These are phyloP conservation scores for Megaceryle maxima DNA, from an alignment of 2,113 vertebrate species.

Conservation along the genomic window DNA sequence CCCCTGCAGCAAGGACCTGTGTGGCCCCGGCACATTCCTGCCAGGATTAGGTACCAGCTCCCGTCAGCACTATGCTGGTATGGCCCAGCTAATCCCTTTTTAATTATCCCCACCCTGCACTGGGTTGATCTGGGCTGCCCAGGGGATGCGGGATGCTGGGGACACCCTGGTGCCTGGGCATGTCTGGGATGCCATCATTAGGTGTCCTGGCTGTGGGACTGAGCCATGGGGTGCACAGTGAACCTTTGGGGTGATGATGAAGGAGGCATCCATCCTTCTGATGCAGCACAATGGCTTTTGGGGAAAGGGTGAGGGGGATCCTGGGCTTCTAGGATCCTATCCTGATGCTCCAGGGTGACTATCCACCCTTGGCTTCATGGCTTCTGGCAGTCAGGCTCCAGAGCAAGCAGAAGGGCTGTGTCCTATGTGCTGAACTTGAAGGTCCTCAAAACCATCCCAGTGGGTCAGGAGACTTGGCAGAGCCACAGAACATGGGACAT, in stretches of 20 bases:
- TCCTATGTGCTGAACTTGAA: neutral
- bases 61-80: neutral
- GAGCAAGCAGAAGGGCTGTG: neutral
- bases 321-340: neutral
- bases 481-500: fast-evolving
- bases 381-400: neutral
- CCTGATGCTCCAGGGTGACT: neutral
- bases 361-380: fast-evolving
- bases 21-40: neutral
- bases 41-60: neutral
- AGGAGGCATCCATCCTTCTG: neutral
- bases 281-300: neutral
- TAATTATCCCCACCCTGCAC: neutral
- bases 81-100: slow-evolving; percentile 26
- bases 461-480: neutral
- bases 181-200: fast-evolving
- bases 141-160: neutral
- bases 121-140: neutral
- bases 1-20: neutral
- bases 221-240: fast-evolving
- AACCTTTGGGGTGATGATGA: neutral
- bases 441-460: neutral
- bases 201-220: neutral
- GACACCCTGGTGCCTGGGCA: neutral
- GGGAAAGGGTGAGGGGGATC: neutral